Evolutionary conservation across 2,113 vertebrate genomes (phyloP).

Genomic region (Mustela lutreola): DNA sequence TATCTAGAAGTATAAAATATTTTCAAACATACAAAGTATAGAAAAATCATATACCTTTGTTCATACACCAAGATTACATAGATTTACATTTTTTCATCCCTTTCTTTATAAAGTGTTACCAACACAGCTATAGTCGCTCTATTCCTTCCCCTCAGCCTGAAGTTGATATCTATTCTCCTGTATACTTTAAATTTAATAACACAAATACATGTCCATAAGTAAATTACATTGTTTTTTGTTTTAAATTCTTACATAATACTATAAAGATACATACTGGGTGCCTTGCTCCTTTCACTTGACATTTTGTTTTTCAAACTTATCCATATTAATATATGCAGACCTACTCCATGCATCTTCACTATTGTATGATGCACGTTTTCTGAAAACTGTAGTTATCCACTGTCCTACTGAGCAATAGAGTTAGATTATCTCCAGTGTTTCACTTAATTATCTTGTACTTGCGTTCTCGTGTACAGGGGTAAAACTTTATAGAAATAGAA

Average conservation of each 20-base stretch:
- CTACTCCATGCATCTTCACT: neutral
- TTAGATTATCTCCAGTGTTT: neutral
- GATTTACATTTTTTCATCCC: neutral
- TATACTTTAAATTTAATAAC: neutral
- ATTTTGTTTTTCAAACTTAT: neutral
- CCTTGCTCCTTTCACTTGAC: neutral
- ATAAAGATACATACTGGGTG: neutral
- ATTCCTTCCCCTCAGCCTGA: neutral
- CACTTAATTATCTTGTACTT: slow-evolving; percentile 23
- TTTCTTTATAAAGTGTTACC: neutral
- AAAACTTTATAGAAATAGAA: slow-evolving; percentile 29
- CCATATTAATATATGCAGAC: neutral
- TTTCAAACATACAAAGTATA: slow-evolving; percentile 20
- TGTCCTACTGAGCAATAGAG: neutral
- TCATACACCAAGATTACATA: slow-evolving; percentile 12
- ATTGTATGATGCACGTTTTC: neutral
- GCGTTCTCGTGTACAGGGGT: neutral
- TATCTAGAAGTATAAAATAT: slow-evolving; percentile 42
- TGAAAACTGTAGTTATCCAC: neutral
- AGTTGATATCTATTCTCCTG: neutral
- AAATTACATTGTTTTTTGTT: neutral
- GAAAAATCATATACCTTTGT: neutral
- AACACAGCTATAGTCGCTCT: neutral
- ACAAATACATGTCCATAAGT: neutral
- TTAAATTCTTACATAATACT: neutral